phyloP scores from a whole-genome alignment of 2,113 vertebrate genomes.

The Podarcis cretensis region DNA sequence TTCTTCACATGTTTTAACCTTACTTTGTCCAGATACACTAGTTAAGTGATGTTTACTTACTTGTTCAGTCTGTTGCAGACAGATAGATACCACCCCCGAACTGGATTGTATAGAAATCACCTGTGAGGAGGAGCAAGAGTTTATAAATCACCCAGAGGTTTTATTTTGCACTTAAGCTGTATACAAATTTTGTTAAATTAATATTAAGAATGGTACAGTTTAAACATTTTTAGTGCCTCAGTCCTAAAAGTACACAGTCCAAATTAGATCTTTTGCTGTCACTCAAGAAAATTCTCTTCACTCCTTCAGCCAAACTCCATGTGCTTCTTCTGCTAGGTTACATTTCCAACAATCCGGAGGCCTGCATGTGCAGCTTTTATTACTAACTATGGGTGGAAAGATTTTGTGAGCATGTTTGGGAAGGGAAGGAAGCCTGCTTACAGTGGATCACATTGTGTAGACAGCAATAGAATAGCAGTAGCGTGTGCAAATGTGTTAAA shows the following conservation, averaged over 20 bases:
- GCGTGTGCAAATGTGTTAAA: neutral
- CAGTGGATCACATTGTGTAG: neutral
- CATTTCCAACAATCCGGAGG: neutral
- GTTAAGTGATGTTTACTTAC: neutral
- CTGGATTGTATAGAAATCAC: neutral
- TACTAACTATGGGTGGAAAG: neutral
- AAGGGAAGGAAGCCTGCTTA: neutral
- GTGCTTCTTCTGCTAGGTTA: neutral
- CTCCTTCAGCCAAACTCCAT: neutral
- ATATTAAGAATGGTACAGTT: no score
- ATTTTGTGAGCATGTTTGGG: no score
- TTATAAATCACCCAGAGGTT: neutral
- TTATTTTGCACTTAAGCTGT: no score
- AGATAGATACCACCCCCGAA: neutral
- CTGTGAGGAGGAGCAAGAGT: neutral
- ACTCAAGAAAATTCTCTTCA: neutral
- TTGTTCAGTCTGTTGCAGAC: neutral
- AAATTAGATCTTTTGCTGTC: neutral
- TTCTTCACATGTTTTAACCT: neutral
- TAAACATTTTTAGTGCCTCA: neutral
- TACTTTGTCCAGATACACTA: neutral
- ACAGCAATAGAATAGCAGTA: neutral
- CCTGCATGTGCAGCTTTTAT: neutral
- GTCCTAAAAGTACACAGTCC: neutral
- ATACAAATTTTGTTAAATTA: neutral